phyloP scores from a whole-genome alignment of 1,140 invertebrate genomes.

The Drosophila persimilis region DNA sequence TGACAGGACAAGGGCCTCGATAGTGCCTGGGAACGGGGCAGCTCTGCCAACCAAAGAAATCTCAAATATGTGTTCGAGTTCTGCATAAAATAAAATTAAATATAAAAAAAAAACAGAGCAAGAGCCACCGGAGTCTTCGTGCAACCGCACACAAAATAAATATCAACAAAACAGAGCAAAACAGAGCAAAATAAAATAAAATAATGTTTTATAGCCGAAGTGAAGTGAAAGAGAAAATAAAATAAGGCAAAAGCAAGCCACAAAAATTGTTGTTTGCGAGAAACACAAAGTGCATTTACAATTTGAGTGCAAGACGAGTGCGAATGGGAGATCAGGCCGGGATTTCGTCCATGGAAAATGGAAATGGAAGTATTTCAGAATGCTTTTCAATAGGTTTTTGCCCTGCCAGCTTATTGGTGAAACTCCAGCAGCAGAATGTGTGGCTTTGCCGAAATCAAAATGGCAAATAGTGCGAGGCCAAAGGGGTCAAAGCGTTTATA shows the following conservation, averaged over 20 bases:
- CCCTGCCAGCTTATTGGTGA: not conserved
- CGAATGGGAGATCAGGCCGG: constrained; percentile 9
- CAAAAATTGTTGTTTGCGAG: constrained; percentile 28
- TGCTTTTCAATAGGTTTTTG: not conserved
- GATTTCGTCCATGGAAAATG: not conserved
- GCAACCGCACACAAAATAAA: constrained; percentile 39
- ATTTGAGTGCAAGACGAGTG: constrained; percentile 27
- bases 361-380: not conserved
- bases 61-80: constrained; percentile 70
- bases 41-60: constrained; percentile 52
- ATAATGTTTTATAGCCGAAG: constrained; percentile 28
- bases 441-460: not conserved
- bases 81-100: constrained; percentile 65
- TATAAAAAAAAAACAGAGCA: constrained; percentile 30
- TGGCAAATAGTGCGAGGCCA: no score
- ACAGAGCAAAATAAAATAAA: constrained; percentile 25
- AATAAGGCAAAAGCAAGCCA: constrained; percentile 19
- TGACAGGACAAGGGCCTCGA: constrained; percentile 44
- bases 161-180: constrained; percentile 25
- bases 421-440: not conserved
- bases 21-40: constrained; percentile 23
- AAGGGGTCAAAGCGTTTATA: no score
- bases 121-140: constrained; percentile 9
- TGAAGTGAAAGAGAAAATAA: constrained; percentile 22
- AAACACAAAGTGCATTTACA: constrained; percentile 53